phyloP scores from a whole-genome alignment of 2,113 vertebrate species.

The Crotalus viridis region DNA sequence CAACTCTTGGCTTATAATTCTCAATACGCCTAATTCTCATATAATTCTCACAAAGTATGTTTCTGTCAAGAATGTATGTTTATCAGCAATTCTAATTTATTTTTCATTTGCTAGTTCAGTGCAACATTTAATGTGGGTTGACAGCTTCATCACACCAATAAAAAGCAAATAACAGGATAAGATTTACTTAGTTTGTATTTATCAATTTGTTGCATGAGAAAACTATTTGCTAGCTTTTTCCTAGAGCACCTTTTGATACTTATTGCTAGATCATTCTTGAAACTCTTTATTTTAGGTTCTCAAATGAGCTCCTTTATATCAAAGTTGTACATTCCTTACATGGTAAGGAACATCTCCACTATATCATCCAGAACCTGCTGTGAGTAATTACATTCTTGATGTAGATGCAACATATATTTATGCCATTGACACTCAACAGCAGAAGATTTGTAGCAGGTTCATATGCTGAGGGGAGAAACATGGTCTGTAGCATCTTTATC shows the following conservation, averaged over 20 bases:
- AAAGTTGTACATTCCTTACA: background rate
- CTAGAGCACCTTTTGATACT: conserved; percentile 11
- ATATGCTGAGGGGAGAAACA: conserved; percentile 27
- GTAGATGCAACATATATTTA: background rate
- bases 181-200: background rate
- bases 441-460: conserved; percentile 35
- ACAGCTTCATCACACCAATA: background rate
- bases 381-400: background rate
- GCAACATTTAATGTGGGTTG: background rate
- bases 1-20: background rate
- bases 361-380: background rate
- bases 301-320: background rate
- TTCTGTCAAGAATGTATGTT: background rate
- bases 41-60: background rate
- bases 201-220: background rate
- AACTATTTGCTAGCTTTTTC: background rate
- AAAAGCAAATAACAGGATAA: background rate
- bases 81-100: background rate
- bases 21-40: background rate
- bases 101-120: background rate
- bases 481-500: conserved; percentile 36
- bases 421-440: background rate
- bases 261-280: background rate
- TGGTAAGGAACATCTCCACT: conserved; percentile 8
- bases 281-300: background rate